These are phyloP conservation scores for Macrochelys suwanniensis DNA, from an alignment of 2,797 vertebrate genomes.

Conservation along the genomic window DNA sequence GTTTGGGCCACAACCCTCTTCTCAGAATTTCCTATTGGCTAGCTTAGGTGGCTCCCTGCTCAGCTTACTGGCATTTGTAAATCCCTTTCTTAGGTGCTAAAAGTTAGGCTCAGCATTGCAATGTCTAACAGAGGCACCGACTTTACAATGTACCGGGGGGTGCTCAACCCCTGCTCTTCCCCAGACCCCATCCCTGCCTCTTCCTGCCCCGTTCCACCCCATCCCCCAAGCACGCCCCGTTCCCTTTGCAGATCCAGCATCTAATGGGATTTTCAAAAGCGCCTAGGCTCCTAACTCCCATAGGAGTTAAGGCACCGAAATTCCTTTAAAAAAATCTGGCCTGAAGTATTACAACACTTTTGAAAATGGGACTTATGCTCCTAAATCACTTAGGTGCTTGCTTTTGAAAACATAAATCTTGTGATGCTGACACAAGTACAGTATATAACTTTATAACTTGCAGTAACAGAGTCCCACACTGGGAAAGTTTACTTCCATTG, in stretches of 20 bases:
- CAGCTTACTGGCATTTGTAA: background rate
- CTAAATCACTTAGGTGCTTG: background rate
- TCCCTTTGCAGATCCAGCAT: background rate
- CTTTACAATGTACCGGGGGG: no score
- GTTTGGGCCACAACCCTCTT: background rate
- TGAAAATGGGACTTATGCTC: background rate
- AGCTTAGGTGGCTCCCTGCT: background rate
- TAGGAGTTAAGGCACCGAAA: background rate
- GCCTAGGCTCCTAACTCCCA: background rate
- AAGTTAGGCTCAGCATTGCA: background rate
- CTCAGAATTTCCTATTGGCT: background rate
- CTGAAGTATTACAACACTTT: background rate
- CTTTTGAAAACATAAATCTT: constrained; percentile 19
- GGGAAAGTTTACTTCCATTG: background rate
- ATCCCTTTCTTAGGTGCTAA: background rate
- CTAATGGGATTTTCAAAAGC: background rate
- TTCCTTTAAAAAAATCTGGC: background rate
- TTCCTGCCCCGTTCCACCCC: no score
- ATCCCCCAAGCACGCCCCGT: background rate
- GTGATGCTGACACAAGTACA: constrained; percentile 11
- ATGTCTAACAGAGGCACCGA: background rate
- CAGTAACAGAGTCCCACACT: constrained; percentile 12
- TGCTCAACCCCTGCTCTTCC: no score
- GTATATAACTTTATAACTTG: constrained; percentile 15
- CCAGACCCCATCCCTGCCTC: no score